Percentiles rank a stretch among this genome's conserved stretches.
Evolutionary conservation across 2,797 vertebrate genomes (phyloP).

Genomic region (Hapalemur alaotrensis): DNA sequence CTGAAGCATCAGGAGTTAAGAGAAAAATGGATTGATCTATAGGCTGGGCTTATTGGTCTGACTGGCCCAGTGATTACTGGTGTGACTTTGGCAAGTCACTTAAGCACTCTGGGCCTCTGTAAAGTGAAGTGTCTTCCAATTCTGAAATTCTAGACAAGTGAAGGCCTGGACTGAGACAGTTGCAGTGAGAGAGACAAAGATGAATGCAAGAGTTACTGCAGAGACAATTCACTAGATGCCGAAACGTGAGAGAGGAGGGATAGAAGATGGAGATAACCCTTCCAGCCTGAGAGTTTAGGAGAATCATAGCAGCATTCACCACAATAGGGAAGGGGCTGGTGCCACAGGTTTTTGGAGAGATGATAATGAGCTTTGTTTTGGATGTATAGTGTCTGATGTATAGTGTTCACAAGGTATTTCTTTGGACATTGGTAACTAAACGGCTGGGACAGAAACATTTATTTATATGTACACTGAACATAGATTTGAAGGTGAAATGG

Average conservation of each 20-base stretch:
- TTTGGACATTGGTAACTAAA: neutral
- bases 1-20: neutral
- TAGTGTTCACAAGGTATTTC: neutral
- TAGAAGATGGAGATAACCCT: neutral
- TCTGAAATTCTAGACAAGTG: neutral
- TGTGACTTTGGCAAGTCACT: neutral
- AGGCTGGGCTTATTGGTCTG: neutral
- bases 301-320: neutral
- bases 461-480: neutral
- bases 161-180: neutral
- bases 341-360: neutral
- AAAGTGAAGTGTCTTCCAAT: neutral
- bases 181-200: neutral
- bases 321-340: neutral
- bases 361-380: neutral
- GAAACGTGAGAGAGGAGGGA: neutral
- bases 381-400: neutral
- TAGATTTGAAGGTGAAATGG: neutral
- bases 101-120: neutral
- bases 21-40: neutral
- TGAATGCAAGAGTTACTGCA: neutral
- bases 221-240: neutral
- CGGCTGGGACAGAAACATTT: neutral
- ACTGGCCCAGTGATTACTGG: neutral
- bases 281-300: neutral